Evolutionary conservation across 2,113 vertebrate species (phyloP).

Genomic region (Polyodon spathula): DNA sequence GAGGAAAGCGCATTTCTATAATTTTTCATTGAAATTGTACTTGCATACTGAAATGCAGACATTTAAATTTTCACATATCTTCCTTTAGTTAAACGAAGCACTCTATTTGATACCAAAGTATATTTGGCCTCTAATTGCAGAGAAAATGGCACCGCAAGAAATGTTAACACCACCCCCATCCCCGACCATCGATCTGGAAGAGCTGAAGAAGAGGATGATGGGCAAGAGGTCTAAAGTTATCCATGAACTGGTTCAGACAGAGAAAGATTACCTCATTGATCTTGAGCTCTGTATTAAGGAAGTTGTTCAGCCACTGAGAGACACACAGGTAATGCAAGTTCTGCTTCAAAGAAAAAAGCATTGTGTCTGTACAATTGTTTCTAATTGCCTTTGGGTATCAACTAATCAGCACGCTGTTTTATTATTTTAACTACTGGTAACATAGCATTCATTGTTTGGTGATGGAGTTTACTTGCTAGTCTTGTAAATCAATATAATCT

Average conservation of each 20-base stretch:
- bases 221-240: slow-evolving; percentile 77
- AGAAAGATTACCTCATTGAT: slow-evolving; percentile 73
- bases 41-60: no score
- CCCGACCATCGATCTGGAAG: slow-evolving; percentile 53
- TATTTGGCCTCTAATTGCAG: slow-evolving; percentile 40
- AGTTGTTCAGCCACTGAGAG: slow-evolving; percentile 77
- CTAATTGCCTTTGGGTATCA: neutral
- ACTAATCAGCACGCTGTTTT: neutral
- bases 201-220: slow-evolving; percentile 67
- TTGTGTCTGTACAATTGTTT: neutral
- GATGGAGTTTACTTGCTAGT: no score
- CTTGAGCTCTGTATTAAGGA: slow-evolving; percentile 80
- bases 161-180: slow-evolving; percentile 32
- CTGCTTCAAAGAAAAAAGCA: neutral
- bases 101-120: neutral
- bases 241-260: slow-evolving; percentile 80
- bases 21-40: no score
- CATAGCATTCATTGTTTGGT: no score
- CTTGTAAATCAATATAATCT: no score
- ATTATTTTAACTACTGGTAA: no score
- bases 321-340: slow-evolving; percentile 62
- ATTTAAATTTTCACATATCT: no score
- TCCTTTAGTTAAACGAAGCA: no score
- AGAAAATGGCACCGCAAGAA: slow-evolving; percentile 73
- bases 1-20: no score